Base-by-base conservation (phyloP, 2,113 vertebrate genomes). In the Talpa occidentalis region DNA sequence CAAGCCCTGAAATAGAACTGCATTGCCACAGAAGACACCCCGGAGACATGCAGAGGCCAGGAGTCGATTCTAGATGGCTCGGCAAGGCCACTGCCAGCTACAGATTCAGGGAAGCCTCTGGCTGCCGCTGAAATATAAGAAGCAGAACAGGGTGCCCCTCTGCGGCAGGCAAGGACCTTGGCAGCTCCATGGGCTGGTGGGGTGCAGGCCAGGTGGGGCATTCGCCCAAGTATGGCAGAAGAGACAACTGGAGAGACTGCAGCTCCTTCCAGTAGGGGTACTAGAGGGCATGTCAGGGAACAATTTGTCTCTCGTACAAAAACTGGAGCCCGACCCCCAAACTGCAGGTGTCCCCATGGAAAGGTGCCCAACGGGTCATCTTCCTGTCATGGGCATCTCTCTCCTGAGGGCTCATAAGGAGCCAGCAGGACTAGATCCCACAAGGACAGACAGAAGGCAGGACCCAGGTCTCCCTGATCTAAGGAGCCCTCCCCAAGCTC, bases 1-100 rank as follows among this genome's bases (percentile, higher is more conserved):
- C 14, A 80, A 60, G 74, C 74, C 70, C 70, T 35, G 26, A 87
- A 93, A 89, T 60, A 90, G 94, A 96, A 83, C 90, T 22, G 1
- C 24, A 16, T 10, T 59, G 78, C 88, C 59, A 79, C 94, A 44
- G 56, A 78, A 94, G 90, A 94, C 83, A 79, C 83, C 88, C 79
- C 52, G 7, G 94, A 89, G 96, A 80, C 35, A 4, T 0, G 0
- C 64, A 42, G 77, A 82, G 93, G 96, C 90, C 1, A 0, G 6
- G 59, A 93, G 91, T 89, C 95, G 94, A 85, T 52, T 79, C 87
- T 47, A 90, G 64, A 94, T 44, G 64, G 82, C 88, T 60, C 14
- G 0, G 74, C 90, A 74, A 83, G 83, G 62, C 54, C 0, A 0
- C 76, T 3, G 22, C 69, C 94, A 90, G 80, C 47, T 47, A 44